Conservation (phyloP, 2,797 vertebrate species). For the Uromys caudimaculatus region DNA sequence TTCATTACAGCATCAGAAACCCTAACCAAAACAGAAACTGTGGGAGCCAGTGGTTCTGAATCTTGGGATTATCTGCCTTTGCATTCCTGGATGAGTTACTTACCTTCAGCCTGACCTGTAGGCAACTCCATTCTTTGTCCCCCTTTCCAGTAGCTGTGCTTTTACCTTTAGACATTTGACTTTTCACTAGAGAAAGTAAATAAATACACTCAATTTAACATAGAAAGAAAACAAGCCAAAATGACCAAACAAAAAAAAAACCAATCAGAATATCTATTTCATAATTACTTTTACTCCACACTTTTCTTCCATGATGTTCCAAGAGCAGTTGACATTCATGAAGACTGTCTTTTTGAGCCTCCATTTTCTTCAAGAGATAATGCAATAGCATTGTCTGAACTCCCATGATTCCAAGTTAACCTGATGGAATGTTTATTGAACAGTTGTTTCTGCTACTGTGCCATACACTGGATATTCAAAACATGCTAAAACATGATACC, state of each 20-base stretch:
- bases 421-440: neutral
- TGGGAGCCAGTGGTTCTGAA: neutral
- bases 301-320: neutral
- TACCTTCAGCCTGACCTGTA: neutral
- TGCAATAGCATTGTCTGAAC: neutral
- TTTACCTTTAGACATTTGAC: constrained; percentile 16
- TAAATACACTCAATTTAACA: neutral
- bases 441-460: neutral
- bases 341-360: neutral
- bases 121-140: neutral
- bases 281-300: neutral
- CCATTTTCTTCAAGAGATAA: neutral
- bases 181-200: neutral
- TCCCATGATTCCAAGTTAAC: neutral
- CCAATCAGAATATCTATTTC: neutral
- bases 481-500: neutral
- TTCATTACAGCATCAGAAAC: neutral
- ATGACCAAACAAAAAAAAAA: neutral
- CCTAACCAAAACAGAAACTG: neutral
- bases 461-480: neutral
- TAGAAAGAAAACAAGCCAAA: neutral
- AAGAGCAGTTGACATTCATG: neutral
- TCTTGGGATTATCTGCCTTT: neutral
- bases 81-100: neutral
- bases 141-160: neutral